A percentile compares a stretch with the other conserved stretches of the same genome.
phyloP scores from a whole-genome alignment of 2,797 vertebrate genomes.

The Delichon dasypus region DNA sequence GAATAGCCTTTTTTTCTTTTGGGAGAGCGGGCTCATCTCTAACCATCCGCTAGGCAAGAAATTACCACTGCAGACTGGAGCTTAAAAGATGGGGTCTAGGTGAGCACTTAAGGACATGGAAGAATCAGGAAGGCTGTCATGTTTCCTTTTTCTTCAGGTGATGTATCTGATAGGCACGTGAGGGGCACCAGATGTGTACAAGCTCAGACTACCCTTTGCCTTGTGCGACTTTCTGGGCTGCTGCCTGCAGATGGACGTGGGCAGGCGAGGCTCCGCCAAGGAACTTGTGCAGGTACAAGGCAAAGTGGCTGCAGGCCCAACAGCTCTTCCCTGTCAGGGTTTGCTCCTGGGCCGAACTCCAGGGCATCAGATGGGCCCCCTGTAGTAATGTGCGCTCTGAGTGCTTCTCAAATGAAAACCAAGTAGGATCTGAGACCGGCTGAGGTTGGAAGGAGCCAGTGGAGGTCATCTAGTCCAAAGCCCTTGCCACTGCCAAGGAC shows the following conservation, averaged over 20 bases:
- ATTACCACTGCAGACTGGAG: background rate
- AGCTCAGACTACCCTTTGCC: background rate
- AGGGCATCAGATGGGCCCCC: too few species aligned
- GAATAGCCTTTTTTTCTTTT: too few species aligned
- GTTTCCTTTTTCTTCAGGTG: background rate
- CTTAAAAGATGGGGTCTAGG: rapidly evolving
- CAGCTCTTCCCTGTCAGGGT: background rate
- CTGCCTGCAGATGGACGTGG: background rate
- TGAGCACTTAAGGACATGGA: background rate
- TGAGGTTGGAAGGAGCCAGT: too few species aligned
- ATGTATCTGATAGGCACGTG: background rate
- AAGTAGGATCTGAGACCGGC: too few species aligned
- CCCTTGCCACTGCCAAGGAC: too few species aligned
- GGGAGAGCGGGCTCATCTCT: too few species aligned
- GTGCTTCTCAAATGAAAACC: too few species aligned
- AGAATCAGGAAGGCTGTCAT: background rate
- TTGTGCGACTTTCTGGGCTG: background rate
- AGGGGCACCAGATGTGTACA: background rate
- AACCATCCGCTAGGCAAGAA: background rate
- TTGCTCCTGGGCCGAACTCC: background rate
- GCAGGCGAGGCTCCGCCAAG: background rate
- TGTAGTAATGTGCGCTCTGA: rapidly evolving
- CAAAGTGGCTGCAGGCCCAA: background rate
- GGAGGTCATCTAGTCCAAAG: too few species aligned
- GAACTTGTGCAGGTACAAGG: background rate